A percentile compares a stretch with the other conserved stretches of the same genome.
These are phyloP conservation scores for Petaurus breviceps DNA, from an alignment of 2,113 vertebrate genomes.

Conservation along the genomic window DNA sequence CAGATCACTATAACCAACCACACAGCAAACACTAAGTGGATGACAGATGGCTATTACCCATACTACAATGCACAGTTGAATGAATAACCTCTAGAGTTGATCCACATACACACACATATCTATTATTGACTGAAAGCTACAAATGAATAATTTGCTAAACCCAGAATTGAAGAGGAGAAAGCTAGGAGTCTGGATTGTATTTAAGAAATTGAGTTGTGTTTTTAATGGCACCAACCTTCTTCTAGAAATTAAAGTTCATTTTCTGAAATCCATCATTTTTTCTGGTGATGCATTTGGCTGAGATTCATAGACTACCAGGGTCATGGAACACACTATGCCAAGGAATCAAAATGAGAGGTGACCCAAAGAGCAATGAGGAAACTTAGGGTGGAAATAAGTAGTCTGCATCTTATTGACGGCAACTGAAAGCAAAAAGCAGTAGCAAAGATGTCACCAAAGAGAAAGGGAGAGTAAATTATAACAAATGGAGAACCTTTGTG, in stretches of 20 bases:
- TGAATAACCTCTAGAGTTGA: background rate
- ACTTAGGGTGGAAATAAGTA: background rate
- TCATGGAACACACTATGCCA: background rate
- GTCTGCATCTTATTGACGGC: background rate
- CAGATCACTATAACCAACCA: background rate
- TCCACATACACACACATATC: too few species aligned
- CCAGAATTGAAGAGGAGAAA: background rate
- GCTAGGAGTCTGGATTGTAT: background rate
- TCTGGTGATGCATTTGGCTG: background rate
- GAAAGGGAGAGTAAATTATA: background rate
- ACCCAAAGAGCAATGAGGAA: background rate
- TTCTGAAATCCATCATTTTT: background rate
- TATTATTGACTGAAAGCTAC: background rate
- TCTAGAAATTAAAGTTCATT: background rate
- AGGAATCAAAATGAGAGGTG: background rate
- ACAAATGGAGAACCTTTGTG: background rate
- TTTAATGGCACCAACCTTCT: background rate
- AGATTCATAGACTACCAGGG: background rate
- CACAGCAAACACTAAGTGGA: background rate
- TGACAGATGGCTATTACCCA: background rate
- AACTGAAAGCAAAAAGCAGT: background rate
- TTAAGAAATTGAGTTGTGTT: background rate
- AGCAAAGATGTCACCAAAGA: background rate
- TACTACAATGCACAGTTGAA: background rate
- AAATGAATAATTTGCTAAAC: background rate